Evolutionary conservation across 1,140 invertebrate genomes (phyloP).

Genomic region (Chironomus striatipennis): DNA sequence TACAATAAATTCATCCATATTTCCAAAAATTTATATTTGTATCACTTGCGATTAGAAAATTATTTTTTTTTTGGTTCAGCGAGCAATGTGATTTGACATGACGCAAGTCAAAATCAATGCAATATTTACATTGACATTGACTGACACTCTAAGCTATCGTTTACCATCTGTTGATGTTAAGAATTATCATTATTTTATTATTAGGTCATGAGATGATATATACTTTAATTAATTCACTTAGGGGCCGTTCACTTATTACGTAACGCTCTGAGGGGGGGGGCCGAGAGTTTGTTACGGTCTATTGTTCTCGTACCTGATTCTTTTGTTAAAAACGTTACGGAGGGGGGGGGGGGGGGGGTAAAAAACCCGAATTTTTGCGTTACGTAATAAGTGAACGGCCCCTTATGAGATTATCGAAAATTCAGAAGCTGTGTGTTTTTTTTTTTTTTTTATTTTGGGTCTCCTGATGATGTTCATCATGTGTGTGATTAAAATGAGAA

Average conservation of each 20-base stretch:
- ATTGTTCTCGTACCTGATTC: too few species aligned
- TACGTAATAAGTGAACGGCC: too few species aligned
- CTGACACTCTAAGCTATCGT: constrained; percentile 1
- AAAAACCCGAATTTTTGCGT: too few species aligned
- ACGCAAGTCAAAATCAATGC: neutral
- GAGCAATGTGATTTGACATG: neutral
- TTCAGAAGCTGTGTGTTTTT: too few species aligned
- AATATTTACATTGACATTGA: neutral
- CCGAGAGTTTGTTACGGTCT: too few species aligned
- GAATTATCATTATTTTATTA: neutral
- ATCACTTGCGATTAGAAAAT: neutral
- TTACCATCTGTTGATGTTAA: neutral
- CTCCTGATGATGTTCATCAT: too few species aligned
- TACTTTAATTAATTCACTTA: neutral
- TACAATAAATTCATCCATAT: neutral
- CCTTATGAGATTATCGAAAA: neutral
- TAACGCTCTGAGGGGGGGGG: too few species aligned
- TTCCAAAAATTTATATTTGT: neutral
- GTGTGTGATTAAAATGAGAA: too few species aligned
- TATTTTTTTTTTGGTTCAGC: neutral
- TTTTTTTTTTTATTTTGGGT: too few species aligned
- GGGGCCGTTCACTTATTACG: too few species aligned
- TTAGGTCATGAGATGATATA: neutral
- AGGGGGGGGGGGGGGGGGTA: too few species aligned
- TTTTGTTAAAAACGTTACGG: too few species aligned